Conservation (phyloP, 2,888 invertebrate species). For the Scrobipalpa atriplicella region DNA sequence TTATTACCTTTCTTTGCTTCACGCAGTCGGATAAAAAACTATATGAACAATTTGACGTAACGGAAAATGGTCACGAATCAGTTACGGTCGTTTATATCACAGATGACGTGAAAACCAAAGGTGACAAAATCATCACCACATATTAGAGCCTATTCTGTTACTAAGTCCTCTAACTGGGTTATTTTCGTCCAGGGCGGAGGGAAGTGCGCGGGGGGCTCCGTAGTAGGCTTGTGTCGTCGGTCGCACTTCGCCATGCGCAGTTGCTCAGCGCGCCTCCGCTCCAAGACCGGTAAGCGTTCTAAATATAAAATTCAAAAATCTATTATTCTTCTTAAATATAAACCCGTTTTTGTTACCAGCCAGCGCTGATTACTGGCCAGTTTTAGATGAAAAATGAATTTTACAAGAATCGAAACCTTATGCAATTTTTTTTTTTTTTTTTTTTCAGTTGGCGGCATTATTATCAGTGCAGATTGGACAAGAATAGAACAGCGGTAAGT, state of each 20-base stretch:
- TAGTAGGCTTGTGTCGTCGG: slow-evolving; percentile 58
- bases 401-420: no score
- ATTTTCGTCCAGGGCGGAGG: slow-evolving; percentile 39
- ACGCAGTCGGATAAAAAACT: no score
- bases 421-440: neutral
- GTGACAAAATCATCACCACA: slow-evolving; percentile 1
- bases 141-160: neutral
- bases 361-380: neutral
- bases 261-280: slow-evolving; percentile 55
- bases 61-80: neutral
- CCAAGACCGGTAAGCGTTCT: slow-evolving; percentile 39
- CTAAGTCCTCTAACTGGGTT: slow-evolving; percentile 31
- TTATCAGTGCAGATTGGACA: slow-evolving; percentile 4
- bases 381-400: slow-evolving; percentile 4
- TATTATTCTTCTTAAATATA: slow-evolving; percentile 22
- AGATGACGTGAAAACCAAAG: slow-evolving; percentile 4
- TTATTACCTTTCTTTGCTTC: no score
- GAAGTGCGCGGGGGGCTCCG: slow-evolving; percentile 55
- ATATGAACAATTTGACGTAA: neutral
- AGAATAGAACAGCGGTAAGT: slow-evolving; percentile 21
- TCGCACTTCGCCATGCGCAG: slow-evolving; percentile 67
- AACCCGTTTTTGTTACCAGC: slow-evolving; percentile 14
- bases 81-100: neutral
- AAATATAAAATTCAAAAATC: slow-evolving; percentile 24
- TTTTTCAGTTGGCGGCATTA: slow-evolving; percentile 15